A percentile compares a stretch with the other conserved stretches of the same genome.
These are phyloP conservation scores for Boloria euphrosyne DNA, from an alignment of 2,888 invertebrate species.

Conservation along the genomic window DNA sequence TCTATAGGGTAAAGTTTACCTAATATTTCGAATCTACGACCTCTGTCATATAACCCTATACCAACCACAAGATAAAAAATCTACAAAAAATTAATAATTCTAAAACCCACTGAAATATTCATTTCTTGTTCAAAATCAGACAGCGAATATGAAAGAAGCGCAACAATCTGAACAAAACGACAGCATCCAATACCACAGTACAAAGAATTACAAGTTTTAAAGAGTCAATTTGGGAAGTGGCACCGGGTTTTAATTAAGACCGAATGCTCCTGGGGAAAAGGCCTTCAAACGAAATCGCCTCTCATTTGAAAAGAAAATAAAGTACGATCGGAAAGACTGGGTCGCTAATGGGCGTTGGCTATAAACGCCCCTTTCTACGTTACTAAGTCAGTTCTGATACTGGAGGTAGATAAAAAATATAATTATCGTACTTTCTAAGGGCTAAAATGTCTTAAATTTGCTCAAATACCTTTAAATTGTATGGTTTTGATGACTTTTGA, in stretches of 20 bases:
- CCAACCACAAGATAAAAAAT: too few species aligned
- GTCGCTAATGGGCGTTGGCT: constrained; percentile 43
- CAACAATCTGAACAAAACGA: constrained; percentile 18
- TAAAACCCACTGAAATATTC: not conserved
- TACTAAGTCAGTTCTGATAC: not conserved
- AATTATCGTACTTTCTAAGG: too few species aligned
- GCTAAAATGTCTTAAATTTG: too few species aligned
- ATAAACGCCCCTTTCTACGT: constrained; percentile 17
- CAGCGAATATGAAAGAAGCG: constrained; percentile 11
- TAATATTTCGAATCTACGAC: too few species aligned
- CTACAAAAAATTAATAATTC: too few species aligned
- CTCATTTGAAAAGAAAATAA: constrained; percentile 53
- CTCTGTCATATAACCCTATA: too few species aligned
- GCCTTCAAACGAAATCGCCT: constrained; percentile 49
- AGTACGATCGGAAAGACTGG: constrained; percentile 44
- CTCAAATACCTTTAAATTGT: too few species aligned
- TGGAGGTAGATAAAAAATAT: constrained; percentile 4
- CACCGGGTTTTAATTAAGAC: constrained; percentile 61
- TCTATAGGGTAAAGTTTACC: too few species aligned
- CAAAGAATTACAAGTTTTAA: constrained; percentile 60
- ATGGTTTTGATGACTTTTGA: too few species aligned
- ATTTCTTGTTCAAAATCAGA: constrained; percentile 5
- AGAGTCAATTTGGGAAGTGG: constrained; percentile 63
- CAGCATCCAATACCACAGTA: constrained; percentile 8
- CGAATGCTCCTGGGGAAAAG: constrained; percentile 46